Evolutionary conservation across 2,113 vertebrate genomes (phyloP), one percentile per base, ranked within the genome.

Genomic region (Capreolus pygargus): DNA sequence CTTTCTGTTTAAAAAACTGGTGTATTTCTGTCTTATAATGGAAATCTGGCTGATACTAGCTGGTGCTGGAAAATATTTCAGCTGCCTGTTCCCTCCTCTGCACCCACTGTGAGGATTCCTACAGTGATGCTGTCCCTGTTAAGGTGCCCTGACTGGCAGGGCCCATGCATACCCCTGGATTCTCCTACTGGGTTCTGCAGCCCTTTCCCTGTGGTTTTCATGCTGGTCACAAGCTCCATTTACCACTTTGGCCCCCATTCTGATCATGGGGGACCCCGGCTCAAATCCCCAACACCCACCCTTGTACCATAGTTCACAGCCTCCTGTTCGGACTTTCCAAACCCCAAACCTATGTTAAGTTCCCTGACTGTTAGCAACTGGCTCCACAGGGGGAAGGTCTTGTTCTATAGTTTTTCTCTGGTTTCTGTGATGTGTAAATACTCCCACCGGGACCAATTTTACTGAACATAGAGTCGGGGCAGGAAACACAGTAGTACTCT

Each of bases 111-210:
- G 19, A 15, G 17, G 12, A 13, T 86, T 70, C 16, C 0, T n/a
- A 11, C 1, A 3, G 21, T 43, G 25, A 2, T 3, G 1, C 8
- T 9, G 19, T 11, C 1, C 11, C 47, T 33, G 21, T 74, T 74
- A 47, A 12, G 47, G n/a, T 50, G 21, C 5, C 83, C 61, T 54
- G 27, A 54, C 7, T 2, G 43, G 25, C 61, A 64, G 39, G 19
- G 14, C 23, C 10, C 16, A 1, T 28, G 17, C 6, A 15, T 33
- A 28, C 3, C 5, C 58, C 39, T 55, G 21, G 36, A 28, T 14
- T 28, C 70, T 36, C 21, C n/a, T 33, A 0, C 5, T 15, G 7
- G 30, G 39, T 16, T 36, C 58, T n/a, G 17, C 8, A 1, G 47
- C 27, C 5, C 9, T 52, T 21, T 43, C 76, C 10, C 14, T 33